phyloP scores from a whole-genome alignment of 2,888 invertebrate species.

The Xanthorhoe designata region DNA sequence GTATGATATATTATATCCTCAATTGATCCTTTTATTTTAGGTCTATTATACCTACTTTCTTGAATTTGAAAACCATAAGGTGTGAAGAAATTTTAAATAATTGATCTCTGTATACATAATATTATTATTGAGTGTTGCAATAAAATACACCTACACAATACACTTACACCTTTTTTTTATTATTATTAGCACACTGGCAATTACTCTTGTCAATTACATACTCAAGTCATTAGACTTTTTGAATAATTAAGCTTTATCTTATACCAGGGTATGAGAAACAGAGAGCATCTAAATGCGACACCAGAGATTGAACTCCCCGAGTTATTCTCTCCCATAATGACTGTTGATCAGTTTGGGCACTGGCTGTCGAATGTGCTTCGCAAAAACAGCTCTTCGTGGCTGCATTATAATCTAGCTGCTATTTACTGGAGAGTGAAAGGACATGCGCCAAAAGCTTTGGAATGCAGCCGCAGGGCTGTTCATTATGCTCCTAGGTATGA shows the following conservation, averaged over 20 bases:
- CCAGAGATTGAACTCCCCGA: constrained; percentile 63
- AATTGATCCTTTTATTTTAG: not conserved
- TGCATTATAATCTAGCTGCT: constrained; percentile 92
- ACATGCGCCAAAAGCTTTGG: constrained; percentile 90
- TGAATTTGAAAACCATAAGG: too few species aligned
- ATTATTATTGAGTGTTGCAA: too few species aligned
- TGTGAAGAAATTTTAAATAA: too few species aligned
- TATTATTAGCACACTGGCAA: too few species aligned
- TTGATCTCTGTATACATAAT: too few species aligned
- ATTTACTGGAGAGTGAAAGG: constrained; percentile 92
- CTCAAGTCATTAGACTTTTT: too few species aligned
- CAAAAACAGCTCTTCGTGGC: constrained; percentile 90
- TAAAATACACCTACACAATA: too few species aligned
- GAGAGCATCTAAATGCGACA: constrained; percentile 65
- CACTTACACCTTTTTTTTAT: too few species aligned
- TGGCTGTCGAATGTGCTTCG: constrained; percentile 87
- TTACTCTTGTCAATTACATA: too few species aligned
- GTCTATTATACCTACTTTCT: not conserved
- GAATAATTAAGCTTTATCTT: not conserved
- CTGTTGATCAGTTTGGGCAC: constrained; percentile 83
- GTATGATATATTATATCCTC: not conserved
- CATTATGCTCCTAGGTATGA: constrained; percentile 89
- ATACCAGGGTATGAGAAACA: constrained; percentile 65
- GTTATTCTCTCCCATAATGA: constrained; percentile 63
- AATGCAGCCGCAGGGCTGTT: constrained; percentile 91